Conservation (phyloP, 2,113 vertebrate species). For the Marmota monax region DNA sequence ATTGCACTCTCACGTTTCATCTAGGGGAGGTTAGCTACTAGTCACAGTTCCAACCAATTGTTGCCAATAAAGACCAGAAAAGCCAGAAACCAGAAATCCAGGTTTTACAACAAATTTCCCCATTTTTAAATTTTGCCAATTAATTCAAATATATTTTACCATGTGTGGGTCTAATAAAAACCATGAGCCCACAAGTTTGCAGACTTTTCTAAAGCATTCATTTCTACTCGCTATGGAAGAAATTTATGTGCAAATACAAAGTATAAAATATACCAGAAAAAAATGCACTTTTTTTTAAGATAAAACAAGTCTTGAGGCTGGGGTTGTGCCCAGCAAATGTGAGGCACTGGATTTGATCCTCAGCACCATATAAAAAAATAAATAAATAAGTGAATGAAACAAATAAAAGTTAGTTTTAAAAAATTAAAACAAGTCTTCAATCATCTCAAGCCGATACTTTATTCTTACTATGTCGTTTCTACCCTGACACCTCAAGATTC, state of each 20-base stretch:
- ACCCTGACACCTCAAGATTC: not conserved
- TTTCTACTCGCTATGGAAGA: not conserved
- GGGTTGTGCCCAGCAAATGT: no score
- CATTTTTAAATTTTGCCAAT: conserved; percentile 42
- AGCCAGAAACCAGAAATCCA: not conserved
- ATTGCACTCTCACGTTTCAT: not conserved
- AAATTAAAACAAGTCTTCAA: not conserved
- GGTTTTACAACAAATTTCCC: not conserved
- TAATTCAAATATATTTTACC: conserved; percentile 57
- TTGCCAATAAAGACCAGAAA: not conserved
- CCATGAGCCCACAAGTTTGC: not conserved
- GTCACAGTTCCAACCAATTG: not conserved
- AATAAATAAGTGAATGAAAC: no score
- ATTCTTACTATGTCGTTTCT: not conserved
- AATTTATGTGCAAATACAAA: not conserved
- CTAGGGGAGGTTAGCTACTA: not conserved
- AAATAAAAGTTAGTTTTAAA: not conserved
- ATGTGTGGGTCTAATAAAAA: conserved; percentile 11
- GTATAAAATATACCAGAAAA: not conserved
- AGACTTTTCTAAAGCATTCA: not conserved
- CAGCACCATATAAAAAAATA: no score
- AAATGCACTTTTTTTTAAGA: not conserved
- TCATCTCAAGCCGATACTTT: not conserved
- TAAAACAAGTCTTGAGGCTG: not conserved
- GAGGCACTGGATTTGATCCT: no score